Evolutionary conservation across 2,888 invertebrate species (phyloP).

Genomic region (Ellobium chinense): DNA sequence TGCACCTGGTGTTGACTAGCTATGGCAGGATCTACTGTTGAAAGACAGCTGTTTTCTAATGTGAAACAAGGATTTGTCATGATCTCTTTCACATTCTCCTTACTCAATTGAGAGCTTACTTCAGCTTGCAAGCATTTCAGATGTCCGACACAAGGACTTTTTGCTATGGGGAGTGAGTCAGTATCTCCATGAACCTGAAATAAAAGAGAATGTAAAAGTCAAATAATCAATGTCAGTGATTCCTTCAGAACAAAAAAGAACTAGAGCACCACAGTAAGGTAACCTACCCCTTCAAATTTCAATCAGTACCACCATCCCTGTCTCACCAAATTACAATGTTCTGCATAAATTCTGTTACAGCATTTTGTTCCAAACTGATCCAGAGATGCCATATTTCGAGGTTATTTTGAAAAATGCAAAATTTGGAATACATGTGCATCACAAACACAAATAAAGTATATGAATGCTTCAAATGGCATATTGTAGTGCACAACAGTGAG

Average conservation of each 20-base stretch:
- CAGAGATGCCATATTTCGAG: too few species aligned
- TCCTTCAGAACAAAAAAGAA: background rate
- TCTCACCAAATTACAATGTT: background rate
- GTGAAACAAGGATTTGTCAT: constrained; percentile 19
- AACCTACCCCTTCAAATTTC: too few species aligned
- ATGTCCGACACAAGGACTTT: background rate
- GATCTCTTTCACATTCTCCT: background rate
- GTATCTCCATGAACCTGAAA: background rate
- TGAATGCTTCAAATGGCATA: too few species aligned
- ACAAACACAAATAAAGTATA: too few species aligned
- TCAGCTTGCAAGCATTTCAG: constrained; percentile 6
- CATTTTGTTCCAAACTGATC: too few species aligned
- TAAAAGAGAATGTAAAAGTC: background rate
- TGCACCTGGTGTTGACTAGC: background rate
- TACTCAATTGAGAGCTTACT: background rate
- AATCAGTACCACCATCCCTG: too few species aligned
- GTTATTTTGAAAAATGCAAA: too few species aligned
- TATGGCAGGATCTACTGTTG: too few species aligned
- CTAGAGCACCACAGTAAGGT: background rate
- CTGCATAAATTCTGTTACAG: too few species aligned
- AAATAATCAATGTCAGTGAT: background rate
- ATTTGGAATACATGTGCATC: too few species aligned
- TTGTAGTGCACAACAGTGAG: too few species aligned
- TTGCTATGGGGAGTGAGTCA: background rate
- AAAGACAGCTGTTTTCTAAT: background rate